Evolutionary conservation across 2,888 invertebrate species (phyloP), one percentile per base, ranked within the genome.

Genomic region (Xestia ashworthii): DNA sequence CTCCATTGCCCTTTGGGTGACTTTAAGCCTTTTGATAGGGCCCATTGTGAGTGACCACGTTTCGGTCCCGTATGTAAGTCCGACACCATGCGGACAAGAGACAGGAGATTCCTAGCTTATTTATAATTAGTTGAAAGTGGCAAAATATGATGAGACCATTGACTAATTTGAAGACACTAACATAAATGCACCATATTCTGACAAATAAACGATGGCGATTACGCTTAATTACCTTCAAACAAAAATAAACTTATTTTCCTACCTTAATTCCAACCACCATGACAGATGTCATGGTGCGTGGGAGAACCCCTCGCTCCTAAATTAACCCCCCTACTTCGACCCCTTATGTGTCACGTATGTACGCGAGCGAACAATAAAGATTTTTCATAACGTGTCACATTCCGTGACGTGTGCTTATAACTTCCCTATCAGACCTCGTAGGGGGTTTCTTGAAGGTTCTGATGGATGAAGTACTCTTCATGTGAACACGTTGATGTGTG

Each of bases 301-400:
- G 14, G 32, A 25, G 5, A 3, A 4, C 44, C 16, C 11, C 46
- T 62, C 32, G 38, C 62, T 3, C 25, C 46, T 66, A 66, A 72
- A 78, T 75, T 46, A 72, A 53, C 65, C 66, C 74, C 46, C 65
- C 38, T 65, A 38, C 25, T 25, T 53, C 38, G 58, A 46, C 53
- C 44, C 46, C 16, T 12, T 46, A 65, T 58, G 46, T 64, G 71
- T 60, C 79, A 77, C 75, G 55, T 74, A 69, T 71, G 38, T 62
- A 76, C 38, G 70, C 41, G 16, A 38, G 50, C 44, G 41, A 76
- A 85, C 75, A 87, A 87, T 83, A 83, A 81, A 77, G 68, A 62
- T 84, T 80, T 78, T 85, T 87, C 81, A 85, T 87, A 85, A 82
- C 82, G 48, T 76, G 76, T 86, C 75, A 64, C 64, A 53, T 12